These are phyloP conservation scores for Heliconius hortense DNA, from an alignment of 2,888 invertebrate species.

Conservation along the genomic window DNA sequence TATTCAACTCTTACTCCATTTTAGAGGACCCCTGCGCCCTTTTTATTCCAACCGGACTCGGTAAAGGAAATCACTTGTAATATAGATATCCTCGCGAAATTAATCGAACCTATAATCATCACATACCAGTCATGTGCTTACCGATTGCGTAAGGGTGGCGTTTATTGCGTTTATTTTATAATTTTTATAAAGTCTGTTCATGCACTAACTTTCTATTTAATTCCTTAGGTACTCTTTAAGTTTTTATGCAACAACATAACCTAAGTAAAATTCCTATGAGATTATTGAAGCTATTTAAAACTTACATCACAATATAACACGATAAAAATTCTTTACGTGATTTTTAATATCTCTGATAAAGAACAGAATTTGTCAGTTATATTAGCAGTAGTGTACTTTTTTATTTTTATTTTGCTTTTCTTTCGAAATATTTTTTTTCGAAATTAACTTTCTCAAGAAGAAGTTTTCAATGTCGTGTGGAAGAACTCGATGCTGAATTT, in stretches of 20 bases:
- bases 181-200: not conserved
- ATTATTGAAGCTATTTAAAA: not conserved
- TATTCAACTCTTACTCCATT: too few species aligned
- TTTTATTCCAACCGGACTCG: not conserved
- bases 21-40: too few species aligned
- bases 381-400: not conserved
- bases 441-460: too few species aligned
- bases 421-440: too few species aligned
- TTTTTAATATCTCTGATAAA: not conserved
- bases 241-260: not conserved
- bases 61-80: not conserved
- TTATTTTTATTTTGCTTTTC: too few species aligned
- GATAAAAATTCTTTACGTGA: not conserved
- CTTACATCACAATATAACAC: slow-evolving; percentile 1
- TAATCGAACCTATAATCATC: not conserved
- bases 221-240: not conserved
- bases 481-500: too few species aligned
- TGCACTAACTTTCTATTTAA: slow-evolving; percentile 8
- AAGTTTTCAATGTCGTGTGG: too few species aligned
- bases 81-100: not conserved
- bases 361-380: not conserved
- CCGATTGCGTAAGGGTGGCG: not conserved
- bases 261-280: slow-evolving; percentile 1
- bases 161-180: not conserved
- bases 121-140: not conserved